Conservation (phyloP, 2,113 vertebrate genomes). For the Salvator merianae region DNA sequence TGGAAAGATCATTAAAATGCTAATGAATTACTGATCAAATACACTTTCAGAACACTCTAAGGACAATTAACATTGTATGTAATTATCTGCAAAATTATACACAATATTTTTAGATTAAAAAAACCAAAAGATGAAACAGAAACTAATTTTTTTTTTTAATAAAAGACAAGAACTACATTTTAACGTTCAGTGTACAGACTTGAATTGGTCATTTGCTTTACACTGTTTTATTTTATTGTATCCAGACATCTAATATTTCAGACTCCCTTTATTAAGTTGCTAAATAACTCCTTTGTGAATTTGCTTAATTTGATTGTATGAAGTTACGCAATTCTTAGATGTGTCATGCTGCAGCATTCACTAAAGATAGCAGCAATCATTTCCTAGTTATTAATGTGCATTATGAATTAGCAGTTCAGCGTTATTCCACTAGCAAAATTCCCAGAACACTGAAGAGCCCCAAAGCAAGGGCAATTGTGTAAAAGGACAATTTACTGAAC, state of each 20-base stretch:
- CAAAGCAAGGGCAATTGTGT: constrained; percentile 14
- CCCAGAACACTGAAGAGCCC: constrained; percentile 17
- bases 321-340: constrained; percentile 30
- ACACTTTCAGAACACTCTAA: constrained; percentile 70
- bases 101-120: constrained; percentile 71
- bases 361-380: constrained; percentile 49
- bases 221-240: constrained; percentile 21
- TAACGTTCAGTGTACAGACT: constrained; percentile 57
- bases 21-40: constrained; percentile 78
- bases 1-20: constrained; percentile 77
- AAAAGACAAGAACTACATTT: constrained; percentile 49
- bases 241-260: constrained; percentile 45
- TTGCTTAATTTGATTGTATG: constrained; percentile 40
- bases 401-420: constrained; percentile 48
- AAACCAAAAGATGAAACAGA: constrained; percentile 52
- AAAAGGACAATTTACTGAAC: constrained; percentile 31
- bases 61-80: constrained; percentile 78
- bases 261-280: constrained; percentile 49
- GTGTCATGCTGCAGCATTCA: constrained; percentile 4
- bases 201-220: constrained; percentile 50
- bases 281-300: constrained; percentile 49
- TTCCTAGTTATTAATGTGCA: constrained; percentile 57
- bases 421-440: constrained; percentile 44
- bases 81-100: constrained; percentile 76
- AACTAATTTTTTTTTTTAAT: no score